Conservation (phyloP, 2,888 invertebrate species). For the Protophormia terraenovae region DNA sequence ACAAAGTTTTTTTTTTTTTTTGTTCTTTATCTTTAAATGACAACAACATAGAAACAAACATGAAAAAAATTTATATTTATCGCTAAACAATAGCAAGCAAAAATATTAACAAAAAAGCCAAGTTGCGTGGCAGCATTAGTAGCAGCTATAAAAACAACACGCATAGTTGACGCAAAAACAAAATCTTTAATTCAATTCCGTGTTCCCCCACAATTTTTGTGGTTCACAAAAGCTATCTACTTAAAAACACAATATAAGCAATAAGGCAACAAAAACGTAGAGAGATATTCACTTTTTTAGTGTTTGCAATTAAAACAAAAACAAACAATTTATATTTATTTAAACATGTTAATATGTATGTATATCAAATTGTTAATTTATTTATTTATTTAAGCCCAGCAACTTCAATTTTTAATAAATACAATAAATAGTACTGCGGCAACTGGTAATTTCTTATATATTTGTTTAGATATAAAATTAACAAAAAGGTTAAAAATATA, state of each 20-base stretch:
- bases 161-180: neutral
- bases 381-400: no score
- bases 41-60: conserved; percentile 42
- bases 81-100: conserved; percentile 49
- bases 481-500: neutral
- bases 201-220: conserved; percentile 38
- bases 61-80: conserved; percentile 11
- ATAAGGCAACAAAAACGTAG: neutral
- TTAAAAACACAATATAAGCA: neutral
- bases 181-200: conserved; percentile 38
- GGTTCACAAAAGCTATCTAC: neutral
- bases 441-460: neutral
- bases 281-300: neutral
- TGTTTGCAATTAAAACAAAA: conserved; percentile 6
- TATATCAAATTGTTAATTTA: no score
- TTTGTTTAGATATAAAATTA: conserved; percentile 3
- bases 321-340: no score
- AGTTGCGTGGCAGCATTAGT: neutral
- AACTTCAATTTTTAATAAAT: no score
- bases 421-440: neutral
- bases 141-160: conserved; percentile 8
- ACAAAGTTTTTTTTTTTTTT: neutral
- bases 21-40: conserved; percentile 55
- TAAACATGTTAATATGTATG: no score
- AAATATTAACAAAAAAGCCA: conserved; percentile 10